Conservation (phyloP, 2,888 invertebrate genomes). For the Synergus itoensis region DNA sequence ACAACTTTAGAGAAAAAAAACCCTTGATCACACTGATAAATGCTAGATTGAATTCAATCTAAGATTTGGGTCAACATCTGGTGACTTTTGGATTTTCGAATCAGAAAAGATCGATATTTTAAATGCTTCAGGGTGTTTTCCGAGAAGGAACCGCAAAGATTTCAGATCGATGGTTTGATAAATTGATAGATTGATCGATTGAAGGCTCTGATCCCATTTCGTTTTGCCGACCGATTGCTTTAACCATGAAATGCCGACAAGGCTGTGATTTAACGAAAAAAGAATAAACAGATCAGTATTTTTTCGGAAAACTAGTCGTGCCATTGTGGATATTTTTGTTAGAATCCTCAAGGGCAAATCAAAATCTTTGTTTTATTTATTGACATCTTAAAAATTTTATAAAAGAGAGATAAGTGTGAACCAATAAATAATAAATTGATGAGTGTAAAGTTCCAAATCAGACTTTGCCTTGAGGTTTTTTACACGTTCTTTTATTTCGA, state of each 20-base stretch:
- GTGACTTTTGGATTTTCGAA: background rate
- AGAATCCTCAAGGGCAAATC: background rate
- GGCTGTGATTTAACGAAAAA: slow-evolving; percentile 82
- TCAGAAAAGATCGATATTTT: background rate
- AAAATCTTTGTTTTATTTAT: background rate
- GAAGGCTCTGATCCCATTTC: background rate
- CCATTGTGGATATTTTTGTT: background rate
- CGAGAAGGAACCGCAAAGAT: background rate
- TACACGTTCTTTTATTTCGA: background rate
- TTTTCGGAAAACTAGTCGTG: slow-evolving; percentile 6
- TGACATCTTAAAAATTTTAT: background rate
- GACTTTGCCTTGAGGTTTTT: background rate
- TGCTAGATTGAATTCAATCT: background rate
- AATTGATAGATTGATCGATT: slow-evolving; percentile 6
- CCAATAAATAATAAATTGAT: too few relatives aligned
- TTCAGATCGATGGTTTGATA: background rate
- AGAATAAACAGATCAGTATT: slow-evolving; percentile 44
- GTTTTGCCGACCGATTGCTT: slow-evolving; percentile 57
- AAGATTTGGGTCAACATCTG: background rate
- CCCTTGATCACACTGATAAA: background rate
- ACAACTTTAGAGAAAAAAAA: slow-evolving; percentile 2
- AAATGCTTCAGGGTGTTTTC: background rate
- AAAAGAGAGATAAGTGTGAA: too few relatives aligned
- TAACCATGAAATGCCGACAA: slow-evolving; percentile 86
- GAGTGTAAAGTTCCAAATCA: background rate